These are phyloP conservation scores for Agrilus planipennis DNA, from an alignment of 1,140 invertebrate genomes.

Conservation along the genomic window DNA sequence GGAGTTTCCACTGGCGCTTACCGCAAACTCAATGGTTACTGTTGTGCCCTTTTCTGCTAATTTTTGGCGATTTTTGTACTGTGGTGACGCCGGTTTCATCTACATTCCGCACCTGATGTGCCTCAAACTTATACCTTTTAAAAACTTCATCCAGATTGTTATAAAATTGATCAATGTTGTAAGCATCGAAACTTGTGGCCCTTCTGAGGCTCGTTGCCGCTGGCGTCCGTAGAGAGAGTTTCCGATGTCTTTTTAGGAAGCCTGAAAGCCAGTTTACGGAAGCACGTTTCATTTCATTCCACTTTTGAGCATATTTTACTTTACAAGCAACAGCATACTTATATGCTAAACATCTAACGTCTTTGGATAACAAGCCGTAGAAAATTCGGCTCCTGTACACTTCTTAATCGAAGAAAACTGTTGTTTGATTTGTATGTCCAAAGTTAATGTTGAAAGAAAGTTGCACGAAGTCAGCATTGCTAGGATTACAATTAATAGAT, in stretches of 20 bases:
- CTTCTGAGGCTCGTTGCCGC: slow-evolving; percentile 3
- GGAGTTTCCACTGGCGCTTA: neutral
- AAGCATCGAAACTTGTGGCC: slow-evolving; percentile 5
- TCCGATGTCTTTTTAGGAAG: slow-evolving; percentile 1
- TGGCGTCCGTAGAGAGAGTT: neutral
- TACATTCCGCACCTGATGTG: slow-evolving; percentile 5
- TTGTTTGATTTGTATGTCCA: too few species aligned
- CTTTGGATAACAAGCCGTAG: slow-evolving; percentile 1
- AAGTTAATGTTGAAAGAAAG: too few species aligned
- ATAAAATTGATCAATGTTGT: slow-evolving; percentile 4
- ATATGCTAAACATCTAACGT: neutral
- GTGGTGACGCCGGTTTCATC: slow-evolving; percentile 18
- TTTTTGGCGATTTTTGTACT: slow-evolving; percentile 12
- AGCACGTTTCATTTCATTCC: slow-evolving; percentile 4
- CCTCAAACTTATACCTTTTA: neutral
- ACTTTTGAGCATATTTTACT: slow-evolving; percentile 5
- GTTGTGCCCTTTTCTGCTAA: slow-evolving; percentile 14
- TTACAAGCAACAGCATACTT: neutral
- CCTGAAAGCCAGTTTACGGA: neutral
- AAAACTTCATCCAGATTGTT: neutral
- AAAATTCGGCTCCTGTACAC: neutral
- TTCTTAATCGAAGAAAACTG: neutral
- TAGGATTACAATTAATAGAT: too few species aligned
- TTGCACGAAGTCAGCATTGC: too few species aligned
- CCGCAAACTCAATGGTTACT: neutral